These are phyloP conservation scores for Idaea dimidiata DNA, from an alignment of 2,888 invertebrate species.

Conservation along the genomic window DNA sequence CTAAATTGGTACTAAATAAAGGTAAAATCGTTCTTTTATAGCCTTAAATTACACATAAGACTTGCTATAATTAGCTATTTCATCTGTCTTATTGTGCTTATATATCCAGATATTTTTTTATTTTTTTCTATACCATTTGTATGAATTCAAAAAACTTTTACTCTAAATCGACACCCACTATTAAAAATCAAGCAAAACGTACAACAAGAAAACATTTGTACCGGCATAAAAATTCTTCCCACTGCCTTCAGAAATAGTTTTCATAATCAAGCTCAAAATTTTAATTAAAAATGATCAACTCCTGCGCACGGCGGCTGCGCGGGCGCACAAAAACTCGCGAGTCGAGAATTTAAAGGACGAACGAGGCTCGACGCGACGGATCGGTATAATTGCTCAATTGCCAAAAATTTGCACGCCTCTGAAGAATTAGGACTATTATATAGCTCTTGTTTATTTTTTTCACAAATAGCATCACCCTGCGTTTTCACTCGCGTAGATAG, in stretches of 20 bases:
- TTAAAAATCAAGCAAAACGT: slow-evolving; percentile 40
- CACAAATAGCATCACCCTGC: slow-evolving; percentile 21
- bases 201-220: not conserved
- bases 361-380: slow-evolving; percentile 51
- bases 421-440: not conserved
- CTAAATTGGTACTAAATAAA: too few species aligned
- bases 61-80: too few species aligned
- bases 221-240: slow-evolving; percentile 9
- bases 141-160: not conserved
- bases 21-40: too few species aligned
- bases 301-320: slow-evolving; percentile 33
- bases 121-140: too few species aligned
- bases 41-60: too few species aligned
- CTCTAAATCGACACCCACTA: not conserved
- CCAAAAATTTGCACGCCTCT: slow-evolving; percentile 48
- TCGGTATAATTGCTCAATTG: slow-evolving; percentile 65
- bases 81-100: too few species aligned
- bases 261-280: slow-evolving; percentile 69
- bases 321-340: slow-evolving; percentile 31
- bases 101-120: too few species aligned
- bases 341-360: slow-evolving; percentile 52
- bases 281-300: slow-evolving; percentile 67
- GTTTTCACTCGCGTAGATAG: too few species aligned
- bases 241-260: slow-evolving; percentile 49
- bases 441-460: slow-evolving; percentile 21